phyloP scores from a whole-genome alignment of 1,140 invertebrate species.

The Cryptotermes secundus region DNA sequence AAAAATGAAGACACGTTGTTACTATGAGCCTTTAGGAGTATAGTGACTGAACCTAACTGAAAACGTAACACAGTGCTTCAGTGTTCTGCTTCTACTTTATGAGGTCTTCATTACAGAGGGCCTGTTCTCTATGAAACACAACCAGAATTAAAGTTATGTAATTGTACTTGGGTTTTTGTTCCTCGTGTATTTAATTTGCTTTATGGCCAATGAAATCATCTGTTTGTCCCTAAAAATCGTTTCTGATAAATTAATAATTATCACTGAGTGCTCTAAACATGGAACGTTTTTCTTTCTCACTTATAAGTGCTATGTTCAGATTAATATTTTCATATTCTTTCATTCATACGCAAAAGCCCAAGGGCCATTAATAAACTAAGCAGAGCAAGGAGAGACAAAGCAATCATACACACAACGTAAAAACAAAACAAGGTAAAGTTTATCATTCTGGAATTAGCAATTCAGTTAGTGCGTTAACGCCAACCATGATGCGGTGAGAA shows the following conservation, averaged over 20 bases:
- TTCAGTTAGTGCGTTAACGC: no score
- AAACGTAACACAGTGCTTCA: not conserved
- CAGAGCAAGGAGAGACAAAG: no score
- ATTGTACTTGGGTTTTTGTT: not conserved
- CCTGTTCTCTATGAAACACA: no score
- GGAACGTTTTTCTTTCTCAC: no score
- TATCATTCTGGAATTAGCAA: no score
- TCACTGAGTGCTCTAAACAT: not conserved
- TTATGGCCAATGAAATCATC: not conserved
- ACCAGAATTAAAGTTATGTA: not conserved
- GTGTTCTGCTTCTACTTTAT: not conserved
- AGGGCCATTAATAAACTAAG: no score
- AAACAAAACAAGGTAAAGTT: no score
- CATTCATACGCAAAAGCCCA: no score
- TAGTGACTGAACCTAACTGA: not conserved
- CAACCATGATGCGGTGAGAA: no score
- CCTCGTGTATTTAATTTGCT: not conserved
- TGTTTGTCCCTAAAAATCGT: not conserved
- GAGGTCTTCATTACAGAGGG: not conserved
- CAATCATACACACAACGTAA: no score
- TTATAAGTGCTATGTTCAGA: no score
- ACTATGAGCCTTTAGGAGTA: not conserved
- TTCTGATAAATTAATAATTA: not conserved
- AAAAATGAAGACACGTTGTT: not conserved
- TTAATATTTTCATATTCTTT: no score